These are phyloP conservation scores for Phaethornis superciliosus DNA, from an alignment of 2,113 vertebrate genomes.

Conservation along the genomic window DNA sequence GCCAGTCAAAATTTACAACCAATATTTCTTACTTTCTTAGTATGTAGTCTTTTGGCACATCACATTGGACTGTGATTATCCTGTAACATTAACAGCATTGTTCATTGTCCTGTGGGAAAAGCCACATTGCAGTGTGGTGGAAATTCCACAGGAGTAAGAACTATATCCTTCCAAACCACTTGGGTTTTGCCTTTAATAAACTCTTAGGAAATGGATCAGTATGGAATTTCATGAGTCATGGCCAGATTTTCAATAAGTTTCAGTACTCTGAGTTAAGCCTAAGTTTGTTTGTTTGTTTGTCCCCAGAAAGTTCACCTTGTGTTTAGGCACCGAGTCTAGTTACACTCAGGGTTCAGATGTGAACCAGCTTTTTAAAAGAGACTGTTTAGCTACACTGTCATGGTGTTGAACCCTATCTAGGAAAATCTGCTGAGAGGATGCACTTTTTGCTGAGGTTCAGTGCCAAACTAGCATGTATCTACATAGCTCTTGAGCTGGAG, in stretches of 20 bases:
- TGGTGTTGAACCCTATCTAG: neutral
- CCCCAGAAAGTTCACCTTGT: neutral
- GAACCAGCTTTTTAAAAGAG: neutral
- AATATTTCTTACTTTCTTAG: slow-evolving; percentile 11
- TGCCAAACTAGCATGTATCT: neutral
- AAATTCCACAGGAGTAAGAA: slow-evolving; percentile 17
- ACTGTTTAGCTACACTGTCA: neutral
- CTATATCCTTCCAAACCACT: neutral
- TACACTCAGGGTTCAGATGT: neutral
- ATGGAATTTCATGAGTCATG: neutral
- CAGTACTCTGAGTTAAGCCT: neutral
- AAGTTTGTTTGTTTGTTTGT: neutral
- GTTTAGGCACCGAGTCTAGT: neutral
- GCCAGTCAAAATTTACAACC: neutral
- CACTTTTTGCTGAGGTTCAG: neutral
- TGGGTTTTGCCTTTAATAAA: slow-evolving; percentile 13
- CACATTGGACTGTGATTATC: neutral
- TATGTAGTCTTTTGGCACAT: slow-evolving; percentile 25
- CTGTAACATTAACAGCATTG: neutral
- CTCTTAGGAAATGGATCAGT: neutral
- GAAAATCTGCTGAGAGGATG: neutral
- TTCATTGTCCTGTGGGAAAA: neutral
- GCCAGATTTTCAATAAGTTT: neutral
- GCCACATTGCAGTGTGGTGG: neutral
- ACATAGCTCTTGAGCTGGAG: neutral